Conservation (phyloP, 2,888 invertebrate species). For the Dicranocentrus wangi region DNA sequence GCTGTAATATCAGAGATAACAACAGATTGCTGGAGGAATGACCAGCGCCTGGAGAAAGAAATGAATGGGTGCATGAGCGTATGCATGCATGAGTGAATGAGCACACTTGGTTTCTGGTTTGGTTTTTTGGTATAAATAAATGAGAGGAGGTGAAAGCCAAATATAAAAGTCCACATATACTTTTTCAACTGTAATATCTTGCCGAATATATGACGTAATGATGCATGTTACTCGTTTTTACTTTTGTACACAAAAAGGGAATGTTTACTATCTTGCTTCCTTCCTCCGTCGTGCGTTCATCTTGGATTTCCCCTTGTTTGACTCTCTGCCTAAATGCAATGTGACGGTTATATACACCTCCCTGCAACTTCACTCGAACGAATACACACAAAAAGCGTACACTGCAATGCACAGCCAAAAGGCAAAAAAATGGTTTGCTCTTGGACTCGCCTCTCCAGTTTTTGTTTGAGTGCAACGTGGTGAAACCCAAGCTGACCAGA, state of each 20-base stretch:
- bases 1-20: conserved; percentile 1
- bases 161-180: not conserved
- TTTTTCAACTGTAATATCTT: too few relatives aligned
- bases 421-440: not conserved
- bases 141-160: conserved; percentile 4
- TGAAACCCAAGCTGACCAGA: not conserved
- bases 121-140: not conserved
- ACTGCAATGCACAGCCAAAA: conserved; percentile 31
- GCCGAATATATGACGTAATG: conserved; percentile 33
- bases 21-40: conserved; percentile 36
- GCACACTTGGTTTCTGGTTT: conserved; percentile 16
- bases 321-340: conserved; percentile 18
- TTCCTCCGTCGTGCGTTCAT: conserved; percentile 14
- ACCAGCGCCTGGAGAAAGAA: conserved; percentile 41
- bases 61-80: conserved; percentile 41
- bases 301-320: not conserved
- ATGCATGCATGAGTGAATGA: conserved; percentile 23
- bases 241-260: not conserved
- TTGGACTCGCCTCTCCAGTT: not conserved
- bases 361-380: conserved; percentile 32
- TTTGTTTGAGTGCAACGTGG: conserved; percentile 7
- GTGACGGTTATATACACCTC: conserved; percentile 2
- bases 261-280: conserved; percentile 50
- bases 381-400: conserved; percentile 25
- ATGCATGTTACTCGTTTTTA: conserved; percentile 28